Evolutionary conservation across 2,888 invertebrate species (phyloP), one percentile per base, ranked within the genome.

Genomic region (Agonopterix alstromeriana): DNA sequence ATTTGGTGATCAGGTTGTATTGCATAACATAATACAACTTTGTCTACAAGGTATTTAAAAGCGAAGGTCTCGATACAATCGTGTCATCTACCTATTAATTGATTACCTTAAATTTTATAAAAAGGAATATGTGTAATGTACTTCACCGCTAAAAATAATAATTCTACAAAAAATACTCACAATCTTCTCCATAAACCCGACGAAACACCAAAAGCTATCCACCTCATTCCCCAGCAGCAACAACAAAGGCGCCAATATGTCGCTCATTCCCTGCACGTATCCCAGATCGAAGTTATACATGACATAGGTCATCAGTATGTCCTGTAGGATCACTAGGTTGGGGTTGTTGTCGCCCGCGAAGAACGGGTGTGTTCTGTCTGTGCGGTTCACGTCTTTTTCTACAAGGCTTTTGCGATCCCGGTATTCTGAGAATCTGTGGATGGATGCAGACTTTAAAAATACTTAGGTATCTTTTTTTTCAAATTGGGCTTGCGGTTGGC

Each of bases 231-330:
- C 93, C 90, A 98, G 90, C 43, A 98, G 90, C 68, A 94, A 92
- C 48, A 99, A 85, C 63, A 99, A 93, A 0, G 99, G 99, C 5
- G 98, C 96, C 48, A 99, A 82, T 46, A 99, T 90, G 81, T 99
- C 99, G 65, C 97, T 98, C 99, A 99, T 99, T 14, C 99, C 99
- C 79, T 97, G 97, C 1, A 97, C 97, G 66, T 97, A 97, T 10
- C 97, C 99, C 62, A 99, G 89, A 85, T 99, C 98, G 77, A 99
- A 99, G 89, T 99, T 98, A 74, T 97, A 98, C 98, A 99, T 98
- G 40, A 97, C 95, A 73, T 99, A 99, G 0, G 99, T 99, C 97
- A 99, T 97, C 2, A 99, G 90, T 58, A 99, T 96, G 70, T 98
- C 97, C 61, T 95, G 93, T 2, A 99, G 82, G 10, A 95, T 90